Conservation (phyloP, 1,140 invertebrate genomes). For the Triops cancriformis region DNA sequence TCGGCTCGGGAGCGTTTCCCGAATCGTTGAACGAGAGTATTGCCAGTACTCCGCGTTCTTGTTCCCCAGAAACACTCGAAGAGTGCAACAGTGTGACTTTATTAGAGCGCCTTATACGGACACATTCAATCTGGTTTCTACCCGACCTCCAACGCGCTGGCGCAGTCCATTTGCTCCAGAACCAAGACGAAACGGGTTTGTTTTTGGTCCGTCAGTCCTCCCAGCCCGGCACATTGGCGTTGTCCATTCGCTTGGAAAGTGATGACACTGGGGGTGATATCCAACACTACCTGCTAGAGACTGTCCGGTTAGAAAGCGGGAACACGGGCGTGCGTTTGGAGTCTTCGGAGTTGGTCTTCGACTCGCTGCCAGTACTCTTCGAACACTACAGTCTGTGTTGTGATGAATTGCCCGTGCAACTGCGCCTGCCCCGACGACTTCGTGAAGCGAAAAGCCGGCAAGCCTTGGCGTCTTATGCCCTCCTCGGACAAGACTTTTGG, state of each 20-base stretch:
- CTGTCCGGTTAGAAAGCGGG: slow-evolving; percentile 41
- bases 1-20: slow-evolving; percentile 10
- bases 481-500: slow-evolving; percentile 64
- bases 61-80: slow-evolving; percentile 39
- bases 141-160: slow-evolving; percentile 85
- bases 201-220: slow-evolving; percentile 91
- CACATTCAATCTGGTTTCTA: slow-evolving; percentile 91
- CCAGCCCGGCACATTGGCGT: slow-evolving; percentile 83
- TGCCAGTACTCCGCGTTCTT: slow-evolving; percentile 29
- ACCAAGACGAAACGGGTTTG: slow-evolving; percentile 83
- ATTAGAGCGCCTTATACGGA: slow-evolving; percentile 75
- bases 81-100: slow-evolving; percentile 63
- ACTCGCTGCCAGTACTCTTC: slow-evolving; percentile 80
- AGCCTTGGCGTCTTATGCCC: slow-evolving; percentile 77
- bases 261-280: slow-evolving; percentile 74
- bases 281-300: slow-evolving; percentile 91
- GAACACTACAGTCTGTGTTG: slow-evolving; percentile 87
- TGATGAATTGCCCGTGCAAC: slow-evolving; percentile 85
- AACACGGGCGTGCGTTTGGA: slow-evolving; percentile 70
- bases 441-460: slow-evolving; percentile 77
- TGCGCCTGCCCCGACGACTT: slow-evolving; percentile 72
- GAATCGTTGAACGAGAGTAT: slow-evolving; percentile 15
- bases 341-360: slow-evolving; percentile 85
- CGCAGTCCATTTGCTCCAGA: slow-evolving; percentile 83
- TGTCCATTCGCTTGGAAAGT: slow-evolving; percentile 77